Base-by-base conservation (phyloP, 1,140 invertebrate species). In the Drosophila fuyamai region DNA sequence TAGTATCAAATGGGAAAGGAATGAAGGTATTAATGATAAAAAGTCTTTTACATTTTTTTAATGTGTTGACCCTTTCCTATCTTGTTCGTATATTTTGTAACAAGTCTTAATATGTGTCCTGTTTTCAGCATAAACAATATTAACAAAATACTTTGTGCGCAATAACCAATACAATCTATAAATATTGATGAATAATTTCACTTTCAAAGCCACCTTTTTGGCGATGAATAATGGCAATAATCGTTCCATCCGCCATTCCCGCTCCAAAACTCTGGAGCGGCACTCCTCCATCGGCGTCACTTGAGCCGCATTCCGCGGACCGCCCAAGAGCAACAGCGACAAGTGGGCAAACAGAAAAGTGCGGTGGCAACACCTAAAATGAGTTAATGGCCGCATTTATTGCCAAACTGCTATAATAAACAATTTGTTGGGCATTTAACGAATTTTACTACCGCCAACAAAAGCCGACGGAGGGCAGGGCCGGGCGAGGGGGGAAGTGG, bases 381-480 rank as follows among this genome's bases (percentile, higher is more conserved):
- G 81, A 75, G 85, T 79, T 89, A 89, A 89, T 89, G 67, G 77
- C 62, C 77, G 81, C 85, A 84, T 89, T 88, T 89, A 89, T 89
- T 89, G 85, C 84, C 81, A 90, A 89, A 89, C 75, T 80, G 84
- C 77, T 75, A 76, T 84, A 81, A 89, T 89, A 89, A 89, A 84
- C 81, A 89, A 89, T 89, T 89, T 90, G 85, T 90, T 90, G 53
- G 77, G 85, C 85, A 81, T 89, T 89, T 90, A 89, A 89, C 77
- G 74, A 89, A 90, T 89, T 86, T 89, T 89, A 89, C 84, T 90
- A 76, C 84, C 77, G 76, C 56, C 76, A 83, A 75, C 72, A 83
- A 70, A 55, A 73, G 58, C 75, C n/a, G 56, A 12, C 43, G 14
- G 32, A 35, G 13, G 40, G 29, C 29, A 46, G 40, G 14, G 29